Conservation (phyloP, 2,797 vertebrate genomes). For the Pangasius macronema region DNA sequence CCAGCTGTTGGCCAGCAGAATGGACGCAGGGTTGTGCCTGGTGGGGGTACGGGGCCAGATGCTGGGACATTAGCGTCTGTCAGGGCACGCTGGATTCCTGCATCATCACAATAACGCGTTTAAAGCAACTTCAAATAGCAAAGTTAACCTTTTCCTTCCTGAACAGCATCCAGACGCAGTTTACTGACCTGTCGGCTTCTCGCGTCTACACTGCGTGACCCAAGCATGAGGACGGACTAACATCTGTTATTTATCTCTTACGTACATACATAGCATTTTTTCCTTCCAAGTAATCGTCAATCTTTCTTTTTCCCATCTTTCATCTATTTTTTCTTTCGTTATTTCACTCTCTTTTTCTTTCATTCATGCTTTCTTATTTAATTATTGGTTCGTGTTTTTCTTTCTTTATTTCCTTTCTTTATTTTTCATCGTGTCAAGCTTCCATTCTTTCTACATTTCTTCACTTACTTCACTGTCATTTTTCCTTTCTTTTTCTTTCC, state of each 20-base stretch:
- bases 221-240: background rate
- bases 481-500: background rate
- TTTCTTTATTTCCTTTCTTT: background rate
- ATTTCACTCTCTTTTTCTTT: too few species aligned
- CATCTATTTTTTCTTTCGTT: too few species aligned
- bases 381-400: background rate
- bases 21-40: background rate
- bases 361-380: background rate
- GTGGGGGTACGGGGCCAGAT: background rate
- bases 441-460: background rate
- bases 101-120: constrained; percentile 20
- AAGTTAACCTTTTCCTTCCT: constrained; percentile 26
- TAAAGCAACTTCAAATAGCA: constrained; percentile 19
- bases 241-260: too few species aligned
- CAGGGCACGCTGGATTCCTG: constrained; percentile 33
- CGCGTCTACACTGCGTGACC: background rate
- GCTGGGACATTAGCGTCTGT: constrained; percentile 38
- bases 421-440: background rate
- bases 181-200: background rate
- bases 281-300: too few species aligned
- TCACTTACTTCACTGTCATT: background rate
- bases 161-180: background rate
- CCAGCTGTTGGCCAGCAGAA: constrained; percentile 53
- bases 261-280: too few species aligned
- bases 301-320: too few species aligned